These are phyloP conservation scores for Hypotaenidia okinawae DNA, from an alignment of 2,797 vertebrate genomes.

Conservation along the genomic window DNA sequence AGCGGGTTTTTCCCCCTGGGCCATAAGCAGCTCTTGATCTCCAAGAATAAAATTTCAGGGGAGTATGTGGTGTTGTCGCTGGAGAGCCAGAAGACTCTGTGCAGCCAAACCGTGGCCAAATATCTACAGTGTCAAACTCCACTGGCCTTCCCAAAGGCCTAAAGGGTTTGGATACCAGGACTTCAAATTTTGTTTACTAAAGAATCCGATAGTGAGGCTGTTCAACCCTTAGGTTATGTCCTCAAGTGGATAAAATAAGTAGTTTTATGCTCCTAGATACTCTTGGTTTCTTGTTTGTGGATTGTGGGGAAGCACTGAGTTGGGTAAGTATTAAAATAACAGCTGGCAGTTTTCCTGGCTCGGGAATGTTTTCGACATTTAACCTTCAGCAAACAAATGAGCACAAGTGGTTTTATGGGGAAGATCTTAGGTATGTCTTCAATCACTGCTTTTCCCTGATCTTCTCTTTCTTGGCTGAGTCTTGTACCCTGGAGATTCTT, in stretches of 20 bases:
- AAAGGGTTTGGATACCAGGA: neutral
- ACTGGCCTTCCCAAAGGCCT: neutral
- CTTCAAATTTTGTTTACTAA: neutral
- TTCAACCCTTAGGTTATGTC: neutral
- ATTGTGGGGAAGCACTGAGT: neutral
- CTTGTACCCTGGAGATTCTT: neutral
- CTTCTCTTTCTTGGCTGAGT: neutral
- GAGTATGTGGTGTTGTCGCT: neutral
- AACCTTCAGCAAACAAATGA: neutral
- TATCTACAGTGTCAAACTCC: neutral
- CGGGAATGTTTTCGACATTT: neutral
- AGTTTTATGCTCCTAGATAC: neutral
- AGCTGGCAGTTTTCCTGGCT: neutral
- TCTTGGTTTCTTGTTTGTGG: neutral
- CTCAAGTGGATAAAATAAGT: neutral
- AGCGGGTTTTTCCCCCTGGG: neutral
- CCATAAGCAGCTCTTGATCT: neutral
- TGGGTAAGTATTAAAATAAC: neutral
- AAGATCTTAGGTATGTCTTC: neutral
- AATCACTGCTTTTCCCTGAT: neutral
- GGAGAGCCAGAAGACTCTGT: neutral
- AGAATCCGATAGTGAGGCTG: neutral
- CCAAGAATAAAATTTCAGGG: neutral
- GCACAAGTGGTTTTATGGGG: neutral
- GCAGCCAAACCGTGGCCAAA: neutral